Base-by-base conservation (phyloP, 2,888 invertebrate species). In the Harpagoxenus sublaevis region DNA sequence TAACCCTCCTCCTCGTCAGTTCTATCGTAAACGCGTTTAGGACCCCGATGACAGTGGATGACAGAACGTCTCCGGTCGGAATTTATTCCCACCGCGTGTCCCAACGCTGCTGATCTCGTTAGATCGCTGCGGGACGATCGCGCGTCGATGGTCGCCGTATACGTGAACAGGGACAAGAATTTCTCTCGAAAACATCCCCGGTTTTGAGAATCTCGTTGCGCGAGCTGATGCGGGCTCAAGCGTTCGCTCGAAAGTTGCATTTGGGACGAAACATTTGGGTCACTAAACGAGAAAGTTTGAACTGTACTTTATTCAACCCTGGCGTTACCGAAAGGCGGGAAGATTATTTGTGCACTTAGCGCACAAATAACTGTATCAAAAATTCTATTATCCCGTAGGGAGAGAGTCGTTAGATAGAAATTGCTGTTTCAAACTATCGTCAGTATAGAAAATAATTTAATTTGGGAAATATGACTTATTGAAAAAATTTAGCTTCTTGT, bases 31-130 rank as follows among this genome's bases (percentile, higher is more conserved):
- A 90, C 83, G 88, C 90, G 88, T 91, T 90, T 90, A 91, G 86
- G 81, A 62, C 62, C 84, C 85, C 88, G 88, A 90, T 90, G 90
- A 90, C 89, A 85, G 85, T 84, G 83, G 86, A 91, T 91, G 91
- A 90, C 90, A 86, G 87, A 91, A 89, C 86, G 77, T 91, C 91
- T 86, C 82, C 81, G 60, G 75, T 83, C 87, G 83, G 84, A 92
- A 92, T 93, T 93, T 93, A 93, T 93, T 93, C 93, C 87, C 88
- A 84, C 89, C 94, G 91, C 93, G 94, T 90, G 91, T 89, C 79
- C 87, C 63, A 55, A 84, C 85, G 87, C 83, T 86, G 89, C 91
- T 92, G 93, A 93, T 93, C 92, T 92, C 90, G 92, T 93, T 93
- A 93, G 89, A 88, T 86, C 75, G 86, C 57, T 68, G 73, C 77